Evolutionary conservation across 2,888 invertebrate species (phyloP).

Genomic region (Hartigia nigra): DNA sequence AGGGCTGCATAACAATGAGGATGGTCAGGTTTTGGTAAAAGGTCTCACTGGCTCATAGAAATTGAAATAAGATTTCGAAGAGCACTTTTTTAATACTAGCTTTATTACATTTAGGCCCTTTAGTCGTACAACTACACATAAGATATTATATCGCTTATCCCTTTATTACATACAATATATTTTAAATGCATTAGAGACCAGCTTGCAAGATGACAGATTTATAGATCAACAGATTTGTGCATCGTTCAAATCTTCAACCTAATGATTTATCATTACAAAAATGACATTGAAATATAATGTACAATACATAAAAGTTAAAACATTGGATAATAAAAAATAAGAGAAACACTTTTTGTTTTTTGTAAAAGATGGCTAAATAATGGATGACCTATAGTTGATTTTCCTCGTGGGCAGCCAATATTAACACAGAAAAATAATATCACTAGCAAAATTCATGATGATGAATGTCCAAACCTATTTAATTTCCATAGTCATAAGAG

Average conservation of each 20-base stretch:
- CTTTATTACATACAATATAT: background rate
- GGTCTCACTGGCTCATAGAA: background rate
- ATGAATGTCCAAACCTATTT: background rate
- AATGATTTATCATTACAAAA: background rate
- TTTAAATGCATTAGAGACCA: background rate
- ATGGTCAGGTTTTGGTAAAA: background rate
- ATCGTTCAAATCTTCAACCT: background rate
- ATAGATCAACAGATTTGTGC: background rate
- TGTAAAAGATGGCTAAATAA: background rate
- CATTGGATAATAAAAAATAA: background rate
- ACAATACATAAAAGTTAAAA: background rate
- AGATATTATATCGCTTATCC: background rate
- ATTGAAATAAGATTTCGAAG: background rate
- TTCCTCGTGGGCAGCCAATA: background rate
- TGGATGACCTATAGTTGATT: background rate
- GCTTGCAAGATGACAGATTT: background rate
- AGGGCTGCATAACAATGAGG: background rate
- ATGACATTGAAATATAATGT: background rate
- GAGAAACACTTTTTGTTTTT: background rate
- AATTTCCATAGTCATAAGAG: background rate
- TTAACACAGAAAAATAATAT: background rate
- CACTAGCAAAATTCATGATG: background rate
- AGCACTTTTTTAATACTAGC: background rate
- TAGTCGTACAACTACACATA: background rate
- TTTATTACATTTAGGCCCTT: background rate